Evolutionary conservation across 2,113 vertebrate species (phyloP), one percentile per base, ranked within the genome.

Genomic region (Ivindomyrus marchei): DNA sequence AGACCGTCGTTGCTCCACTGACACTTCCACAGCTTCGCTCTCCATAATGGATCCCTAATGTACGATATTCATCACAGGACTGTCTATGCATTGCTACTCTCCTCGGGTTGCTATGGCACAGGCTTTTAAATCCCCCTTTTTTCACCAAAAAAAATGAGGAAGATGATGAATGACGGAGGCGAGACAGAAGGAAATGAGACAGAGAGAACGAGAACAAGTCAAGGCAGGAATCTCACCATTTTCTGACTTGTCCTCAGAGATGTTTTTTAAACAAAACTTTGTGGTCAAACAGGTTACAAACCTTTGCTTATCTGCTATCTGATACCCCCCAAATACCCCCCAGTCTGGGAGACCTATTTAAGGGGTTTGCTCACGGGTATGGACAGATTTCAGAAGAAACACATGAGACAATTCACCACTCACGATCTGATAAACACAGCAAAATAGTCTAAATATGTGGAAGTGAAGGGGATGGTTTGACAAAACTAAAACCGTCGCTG

Each of bases 1-100:
- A 83, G 89, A 84, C 39, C 3, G 1, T 15, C 11, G 24, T 80
- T 6, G 27, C 39, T 24, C 10, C 21, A 36, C 49, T 53, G 50
- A 58, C 89, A 47, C 50, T 53, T 53, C 77, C 21, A 17, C 27
- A 6, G 50, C 8, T 24, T 52, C 21, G 21, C 21, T 19, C 49
- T 84, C 49, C 89, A 45, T 53, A 53, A 85, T n/a, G n/a, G 24
- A 85, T 85, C 42, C 50, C 80, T 31, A 62, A 89, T 58, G 39
- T 46, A 89, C 39, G 39, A 36, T 31, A 80, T 80, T 39, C 77
- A 89, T 89, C 36, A 85, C 50, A 17, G 19, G 53, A 24, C 47
- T 27, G 27, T 88, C 21, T 42, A 39, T 3, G 49, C 15, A 13
- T n/a, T 24, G 39, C 87, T 19, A 5, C 45, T 53, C 49, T 53